phyloP scores from a whole-genome alignment of 2,113 vertebrate species.

The Scopus umbretta region DNA sequence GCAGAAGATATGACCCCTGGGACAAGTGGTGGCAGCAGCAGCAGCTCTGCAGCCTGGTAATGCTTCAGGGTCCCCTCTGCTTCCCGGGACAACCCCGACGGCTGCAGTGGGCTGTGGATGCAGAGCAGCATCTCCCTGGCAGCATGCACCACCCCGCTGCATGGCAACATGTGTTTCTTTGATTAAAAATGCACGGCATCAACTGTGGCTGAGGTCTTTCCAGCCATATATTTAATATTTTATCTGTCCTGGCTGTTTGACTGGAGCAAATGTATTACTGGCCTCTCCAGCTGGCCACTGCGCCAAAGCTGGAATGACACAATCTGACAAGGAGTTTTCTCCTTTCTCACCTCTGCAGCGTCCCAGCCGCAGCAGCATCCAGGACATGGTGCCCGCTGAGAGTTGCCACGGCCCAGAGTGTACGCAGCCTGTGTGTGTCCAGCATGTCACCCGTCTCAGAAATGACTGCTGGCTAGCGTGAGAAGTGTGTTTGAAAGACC shows the following conservation, averaged over 20 bases:
- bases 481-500: background rate
- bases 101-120: background rate
- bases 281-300: background rate
- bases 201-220: background rate
- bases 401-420: background rate
- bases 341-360: background rate
- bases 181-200: background rate
- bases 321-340: background rate
- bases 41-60: background rate
- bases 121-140: background rate
- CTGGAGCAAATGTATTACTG: background rate
- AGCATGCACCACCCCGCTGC: fast-evolving
- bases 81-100: fast-evolving
- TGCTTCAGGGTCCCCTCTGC: background rate
- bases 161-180: fast-evolving
- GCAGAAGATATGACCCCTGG: background rate
- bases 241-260: background rate
- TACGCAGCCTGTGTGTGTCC: fast-evolving
- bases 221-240: background rate
- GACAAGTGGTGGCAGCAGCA: background rate
- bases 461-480: background rate
- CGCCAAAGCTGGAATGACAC: background rate
- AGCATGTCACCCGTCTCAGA: background rate
- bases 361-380: background rate
- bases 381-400: fast-evolving